Evolutionary conservation across 2,797 vertebrate genomes (phyloP), one percentile per base, ranked within the genome.

Genomic region (Lagodon rhomboides): DNA sequence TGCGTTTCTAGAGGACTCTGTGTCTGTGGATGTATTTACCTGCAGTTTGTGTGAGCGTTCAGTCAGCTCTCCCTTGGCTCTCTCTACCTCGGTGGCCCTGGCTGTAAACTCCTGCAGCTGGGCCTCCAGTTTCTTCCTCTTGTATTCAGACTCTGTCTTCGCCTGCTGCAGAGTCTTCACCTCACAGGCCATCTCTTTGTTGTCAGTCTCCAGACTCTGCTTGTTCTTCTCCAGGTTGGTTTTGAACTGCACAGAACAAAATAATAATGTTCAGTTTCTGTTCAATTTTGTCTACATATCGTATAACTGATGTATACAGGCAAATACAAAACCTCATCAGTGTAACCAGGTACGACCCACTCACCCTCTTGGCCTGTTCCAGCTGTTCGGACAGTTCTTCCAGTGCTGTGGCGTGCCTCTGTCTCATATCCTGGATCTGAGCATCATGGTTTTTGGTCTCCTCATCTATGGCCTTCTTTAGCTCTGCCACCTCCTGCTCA

Each of bases 381-480:
- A 99, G 96, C 65, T 99, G 98, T 30, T 99, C 98, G 0, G 97
- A 97, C 23, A 99, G 92, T 87, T 99, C 98, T 80, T 99, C 98
- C 89, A 99, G 94, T 0, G 96, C 96, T 0, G 95, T 95, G 0
- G 92, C 94, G 0, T 99, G 98, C 34, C 98, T 94, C 91, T 98
- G 98, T 69, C 98, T 96, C 93, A 98, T 97, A 44, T 99, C 98
- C 93, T 97, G 98, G 90, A 99, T 96, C 89, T 99, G 98, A 27
- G 96, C 96, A 79, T 99, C 98, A 0, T 99, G 98, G 92, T 97
- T 99, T 93, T 96, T 97, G 2, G 95, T 94, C 91, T 99, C 98
- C 30, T 99, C 98, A 75, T 99, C 98, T 1, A 99, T 98, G 61
- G 96, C 96, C 90, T 99, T 99, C 94, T 99, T 99, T 75, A 99